These are phyloP conservation scores for Athrips mouffetella DNA, from an alignment of 2,888 invertebrate genomes.

Conservation along the genomic window DNA sequence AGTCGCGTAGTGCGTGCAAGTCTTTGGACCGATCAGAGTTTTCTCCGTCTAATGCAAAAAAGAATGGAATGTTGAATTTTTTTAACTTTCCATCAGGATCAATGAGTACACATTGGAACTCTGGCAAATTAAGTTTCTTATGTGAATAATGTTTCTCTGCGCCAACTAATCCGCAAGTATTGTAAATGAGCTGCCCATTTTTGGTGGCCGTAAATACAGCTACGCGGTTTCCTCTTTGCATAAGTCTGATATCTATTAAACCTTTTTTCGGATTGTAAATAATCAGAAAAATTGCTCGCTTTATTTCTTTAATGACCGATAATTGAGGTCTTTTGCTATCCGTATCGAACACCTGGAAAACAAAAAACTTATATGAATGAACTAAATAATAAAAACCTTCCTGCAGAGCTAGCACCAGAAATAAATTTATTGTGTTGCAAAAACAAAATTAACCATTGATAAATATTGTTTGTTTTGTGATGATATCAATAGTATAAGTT, in stretches of 20 bases:
- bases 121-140: slow-evolving; percentile 78
- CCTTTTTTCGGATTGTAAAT: slow-evolving; percentile 96
- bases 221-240: slow-evolving; percentile 93
- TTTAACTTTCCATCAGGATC: slow-evolving; percentile 91
- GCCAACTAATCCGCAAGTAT: slow-evolving; percentile 89
- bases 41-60: slow-evolving; percentile 91
- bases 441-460: too few species aligned
- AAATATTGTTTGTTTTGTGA: too few species aligned
- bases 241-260: slow-evolving; percentile 94
- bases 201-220: slow-evolving; percentile 94
- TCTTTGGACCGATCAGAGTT: slow-evolving; percentile 93
- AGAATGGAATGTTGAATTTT: slow-evolving; percentile 92
- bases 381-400: neutral
- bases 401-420: neutral
- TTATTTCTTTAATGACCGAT: slow-evolving; percentile 65
- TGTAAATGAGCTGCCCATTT: slow-evolving; percentile 87
- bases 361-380: neutral
- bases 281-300: slow-evolving; percentile 88
- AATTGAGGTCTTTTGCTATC: slow-evolving; percentile 64
- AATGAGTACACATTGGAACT: slow-evolving; percentile 86
- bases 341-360: slow-evolving; percentile 64
- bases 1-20: slow-evolving; percentile 88
- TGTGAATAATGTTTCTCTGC: slow-evolving; percentile 76
- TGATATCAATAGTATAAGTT: too few species aligned
- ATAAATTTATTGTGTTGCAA: too few species aligned